A percentile compares a stretch with the other conserved stretches of the same genome.
Conservation (phyloP, 2,113 vertebrate genomes). For the Trichomycterus rosablanca region DNA sequence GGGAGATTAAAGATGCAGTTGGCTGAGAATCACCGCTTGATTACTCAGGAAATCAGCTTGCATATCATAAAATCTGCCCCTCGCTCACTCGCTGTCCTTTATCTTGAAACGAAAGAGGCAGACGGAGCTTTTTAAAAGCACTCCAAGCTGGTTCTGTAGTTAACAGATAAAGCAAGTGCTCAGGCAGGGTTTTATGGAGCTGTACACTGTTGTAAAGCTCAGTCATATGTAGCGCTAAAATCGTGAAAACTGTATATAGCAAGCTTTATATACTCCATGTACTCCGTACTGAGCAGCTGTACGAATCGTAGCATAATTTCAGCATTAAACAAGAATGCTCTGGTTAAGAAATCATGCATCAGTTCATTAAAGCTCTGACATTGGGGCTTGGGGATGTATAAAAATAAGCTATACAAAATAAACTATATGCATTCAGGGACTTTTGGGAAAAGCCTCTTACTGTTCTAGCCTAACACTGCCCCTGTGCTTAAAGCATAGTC, state of each 20-base stretch:
- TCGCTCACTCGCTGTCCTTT: not conserved
- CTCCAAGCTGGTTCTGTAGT: not conserved
- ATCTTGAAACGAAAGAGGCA: not conserved
- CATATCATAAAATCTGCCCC: conserved; percentile 38
- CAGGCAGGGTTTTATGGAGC: not conserved
- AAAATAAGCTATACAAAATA: too few relatives aligned
- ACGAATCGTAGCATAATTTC: too few relatives aligned
- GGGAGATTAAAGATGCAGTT: conserved; percentile 52
- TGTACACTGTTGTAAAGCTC: not conserved
- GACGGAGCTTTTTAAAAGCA: not conserved
- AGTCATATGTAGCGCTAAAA: not conserved
- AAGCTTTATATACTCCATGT: not conserved
- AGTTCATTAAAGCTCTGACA: too few relatives aligned
- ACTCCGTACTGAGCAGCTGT: too few relatives aligned
- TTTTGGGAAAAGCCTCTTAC: too few relatives aligned
- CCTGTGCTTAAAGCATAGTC: too few relatives aligned
- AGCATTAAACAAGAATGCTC: too few relatives aligned
- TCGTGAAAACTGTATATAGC: not conserved
- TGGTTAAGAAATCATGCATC: too few relatives aligned
- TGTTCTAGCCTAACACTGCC: too few relatives aligned
- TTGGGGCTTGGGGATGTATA: too few relatives aligned
- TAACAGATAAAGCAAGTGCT: conserved; percentile 13
- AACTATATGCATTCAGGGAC: too few relatives aligned
- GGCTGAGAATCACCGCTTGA: conserved; percentile 43
- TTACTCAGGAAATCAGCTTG: conserved; percentile 49